These are phyloP conservation scores for Grus americana DNA, from an alignment of 2,113 vertebrate genomes.

Conservation along the genomic window DNA sequence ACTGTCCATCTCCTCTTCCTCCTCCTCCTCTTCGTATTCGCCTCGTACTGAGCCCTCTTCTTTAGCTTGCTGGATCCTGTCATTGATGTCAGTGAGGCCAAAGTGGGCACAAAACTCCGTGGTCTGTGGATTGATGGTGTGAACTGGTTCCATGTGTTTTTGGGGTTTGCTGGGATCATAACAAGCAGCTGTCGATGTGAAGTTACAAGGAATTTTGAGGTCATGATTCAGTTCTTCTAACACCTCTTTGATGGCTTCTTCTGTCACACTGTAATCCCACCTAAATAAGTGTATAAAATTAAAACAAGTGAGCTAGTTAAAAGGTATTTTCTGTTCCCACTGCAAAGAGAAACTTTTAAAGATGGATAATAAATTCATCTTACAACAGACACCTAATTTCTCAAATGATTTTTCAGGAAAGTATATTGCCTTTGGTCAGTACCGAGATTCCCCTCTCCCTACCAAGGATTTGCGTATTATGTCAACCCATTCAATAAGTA, in stretches of 20 bases:
- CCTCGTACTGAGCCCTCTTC: conserved; percentile 51
- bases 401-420: not conserved
- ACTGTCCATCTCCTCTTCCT: conserved; percentile 77
- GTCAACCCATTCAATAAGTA: not conserved
- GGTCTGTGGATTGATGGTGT: conserved; percentile 89
- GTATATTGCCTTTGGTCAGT: not conserved
- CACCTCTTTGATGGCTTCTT: conserved; percentile 85
- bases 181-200: conserved; percentile 80
- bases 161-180: conserved; percentile 84
- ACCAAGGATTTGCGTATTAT: not conserved
- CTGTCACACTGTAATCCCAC: conserved; percentile 91
- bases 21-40: conserved; percentile 71
- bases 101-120: conserved; percentile 92
- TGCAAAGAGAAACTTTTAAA: not conserved
- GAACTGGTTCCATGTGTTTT: conserved; percentile 72
- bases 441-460: not conserved
- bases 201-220: conserved; percentile 88
- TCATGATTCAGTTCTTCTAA: conserved; percentile 84
- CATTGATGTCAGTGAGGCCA: conserved; percentile 89
- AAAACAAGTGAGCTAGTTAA: not conserved
- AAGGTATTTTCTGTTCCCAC: not conserved
- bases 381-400: not conserved
- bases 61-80: conserved; percentile 74
- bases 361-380: not conserved
- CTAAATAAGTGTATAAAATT: conserved; percentile 62